phyloP scores from a whole-genome alignment of 2,113 vertebrate species.

The rat (Rattus norvegicus) region DNA sequence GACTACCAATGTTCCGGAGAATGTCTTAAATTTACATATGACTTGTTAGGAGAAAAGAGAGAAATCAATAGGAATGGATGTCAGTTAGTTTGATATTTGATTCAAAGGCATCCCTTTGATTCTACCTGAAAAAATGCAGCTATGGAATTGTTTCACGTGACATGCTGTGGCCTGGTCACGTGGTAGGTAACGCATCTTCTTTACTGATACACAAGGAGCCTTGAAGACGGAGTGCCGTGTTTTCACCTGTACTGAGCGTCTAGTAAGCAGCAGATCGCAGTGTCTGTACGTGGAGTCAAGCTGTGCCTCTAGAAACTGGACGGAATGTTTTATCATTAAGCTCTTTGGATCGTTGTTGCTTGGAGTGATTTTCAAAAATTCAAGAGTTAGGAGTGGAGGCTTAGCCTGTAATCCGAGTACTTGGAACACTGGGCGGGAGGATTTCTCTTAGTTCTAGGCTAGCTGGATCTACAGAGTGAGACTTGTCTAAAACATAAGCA shows the following conservation, averaged over 20 bases:
- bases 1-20: neutral
- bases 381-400: neutral
- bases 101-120: neutral
- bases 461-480: neutral
- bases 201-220: neutral
- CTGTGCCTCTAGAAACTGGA: neutral
- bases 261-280: neutral
- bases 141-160: neutral
- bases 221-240: neutral
- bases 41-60: neutral
- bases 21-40: neutral
- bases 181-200: neutral
- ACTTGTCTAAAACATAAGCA: neutral
- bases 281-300: neutral
- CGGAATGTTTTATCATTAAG: neutral
- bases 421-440: neutral
- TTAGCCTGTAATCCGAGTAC: neutral
- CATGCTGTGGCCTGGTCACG: neutral
- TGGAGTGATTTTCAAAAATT: constrained; percentile 9
- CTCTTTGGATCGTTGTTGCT: constrained; percentile 4
- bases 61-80: neutral
- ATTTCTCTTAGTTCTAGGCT: neutral
- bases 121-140: neutral
- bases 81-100: constrained; percentile 18
- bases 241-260: neutral